Conservation (phyloP, 2,888 invertebrate genomes). For the Sinotaia quadrata region DNA sequence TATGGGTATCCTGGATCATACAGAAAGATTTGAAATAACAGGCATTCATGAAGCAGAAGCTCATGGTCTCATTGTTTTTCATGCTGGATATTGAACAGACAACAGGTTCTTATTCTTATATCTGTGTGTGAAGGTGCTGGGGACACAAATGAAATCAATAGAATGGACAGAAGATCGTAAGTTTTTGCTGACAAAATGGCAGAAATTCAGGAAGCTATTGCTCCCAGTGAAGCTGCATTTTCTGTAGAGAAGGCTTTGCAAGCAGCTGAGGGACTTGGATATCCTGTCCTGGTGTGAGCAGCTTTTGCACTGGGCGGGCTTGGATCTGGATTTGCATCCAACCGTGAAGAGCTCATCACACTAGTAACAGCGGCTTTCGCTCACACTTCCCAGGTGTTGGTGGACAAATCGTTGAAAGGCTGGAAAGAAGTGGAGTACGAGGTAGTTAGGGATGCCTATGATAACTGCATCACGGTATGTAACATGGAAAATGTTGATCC, state of each 20-base stretch:
- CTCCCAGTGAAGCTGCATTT: conserved; percentile 93
- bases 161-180: conserved; percentile 96
- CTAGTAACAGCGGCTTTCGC: conserved; percentile 76
- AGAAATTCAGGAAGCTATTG: conserved; percentile 90
- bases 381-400: conserved; percentile 76
- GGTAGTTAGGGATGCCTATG: conserved; percentile 96
- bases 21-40: conserved; percentile 76
- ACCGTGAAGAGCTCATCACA: conserved; percentile 83
- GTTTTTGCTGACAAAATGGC: conserved; percentile 92
- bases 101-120: no score
- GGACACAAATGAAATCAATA: conserved; percentile 97
- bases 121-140: conserved; percentile 90
- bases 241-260: conserved; percentile 89
- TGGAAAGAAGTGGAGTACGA: conserved; percentile 99
- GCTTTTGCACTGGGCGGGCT: conserved; percentile 98
- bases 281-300: conserved; percentile 96
- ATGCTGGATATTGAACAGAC: no score
- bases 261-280: conserved; percentile 90
- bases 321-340: conserved; percentile 97
- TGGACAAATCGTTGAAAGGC: conserved; percentile 97
- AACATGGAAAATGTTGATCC: conserved; percentile 99
- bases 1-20: conserved; percentile 79
- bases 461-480: conserved; percentile 98
- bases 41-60: conserved; percentile 17
- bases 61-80: conserved; percentile 79